Evolutionary conservation across 2,888 invertebrate species (phyloP), one percentile per base, ranked within the genome.

Genomic region (Cantharis lateralis): DNA sequence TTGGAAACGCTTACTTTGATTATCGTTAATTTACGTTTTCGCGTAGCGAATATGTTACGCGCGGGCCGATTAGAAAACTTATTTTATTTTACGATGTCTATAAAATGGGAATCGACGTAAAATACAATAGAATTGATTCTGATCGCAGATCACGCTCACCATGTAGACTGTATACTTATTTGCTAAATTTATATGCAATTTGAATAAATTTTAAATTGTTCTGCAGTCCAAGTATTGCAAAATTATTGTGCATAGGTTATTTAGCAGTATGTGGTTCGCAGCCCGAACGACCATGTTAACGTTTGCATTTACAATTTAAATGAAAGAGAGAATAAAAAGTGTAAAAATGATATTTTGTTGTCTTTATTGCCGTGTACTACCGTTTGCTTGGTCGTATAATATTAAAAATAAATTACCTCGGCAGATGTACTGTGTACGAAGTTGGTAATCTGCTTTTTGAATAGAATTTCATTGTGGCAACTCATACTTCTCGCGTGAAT

Each of bases 401-500:
- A 78, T 78, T 72, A 76, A 76, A 79, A 80, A 80, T 74, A 66
- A 76, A 71, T 76, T 79, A 75, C 66, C 79, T 80, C 82, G n/a
- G 48, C 48, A 83, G 82, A 82, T 82, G 82, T 78, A 80, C 80
- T 81, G 81, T 79, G 72, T 63, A 75, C 79, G 64, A 18, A 16
- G 48, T 48, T 24, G 24, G 13, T 81, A 81, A 81, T 82, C 79
- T 77, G 78, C 78, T 81, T 80, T 81, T 80, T 81, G 78, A 80
- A 81, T 80, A 77, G 78, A 70, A n/a, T 66, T 69, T 78, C 80
- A 79, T 81, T 82, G 81, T 80, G 79, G 80, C 79, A 76, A 80
- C 82, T 81, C 81, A 82, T 82, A 82, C 81, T 84, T 83, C 80
- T 81, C 83, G 83, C 83, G 81, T 83, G 83, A 84, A 83, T 82